Evolutionary conservation across 2,888 invertebrate species (phyloP), one percentile per base, ranked within the genome.

Genomic region (Shargacucullia verbasci): DNA sequence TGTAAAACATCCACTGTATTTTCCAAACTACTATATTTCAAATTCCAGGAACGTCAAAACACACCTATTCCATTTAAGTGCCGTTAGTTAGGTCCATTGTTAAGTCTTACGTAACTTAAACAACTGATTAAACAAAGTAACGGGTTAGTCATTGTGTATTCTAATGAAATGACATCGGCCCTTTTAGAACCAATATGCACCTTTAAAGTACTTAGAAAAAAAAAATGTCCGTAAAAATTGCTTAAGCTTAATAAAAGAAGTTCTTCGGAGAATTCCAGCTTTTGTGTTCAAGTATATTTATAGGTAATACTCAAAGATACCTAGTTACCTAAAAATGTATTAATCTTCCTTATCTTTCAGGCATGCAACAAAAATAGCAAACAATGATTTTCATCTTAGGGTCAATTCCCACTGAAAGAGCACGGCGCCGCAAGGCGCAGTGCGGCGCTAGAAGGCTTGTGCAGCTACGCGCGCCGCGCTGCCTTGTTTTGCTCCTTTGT

Each of bases 51-150:
- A 29, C 14, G 59, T 59, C 59, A 58, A 70, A 63, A 70, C 58
- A 64, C 20, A 53, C 52, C 38, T 59, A 52, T 63, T 48, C 10
- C 34, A 15, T 57, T 44, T 40, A 57, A 64, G 59, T 53, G 41
- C 52, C 37, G 59, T 39, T 50, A 53, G 64, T 45, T 10, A 29
- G 31, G 45, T 33, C 52, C 15, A 59, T 67, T 67, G 66, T 70
- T 70, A 33, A 27, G 6, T 46, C 35, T 70, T 64, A 38, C 20
- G 52, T 31, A 53, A 66, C 47, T 64, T 13, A 14, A 58, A 48
- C 64, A 70, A 46, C 47, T 66, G 70, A 66, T 41, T 49, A 70
- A 14, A 53, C 37, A 52, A 37, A 40, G 29, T 43, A 39, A 33
- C 14, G 9, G 29, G 10, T 20, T 14, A 38, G 39, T 12, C 8